A percentile compares a stretch with the other conserved stretches of the same genome.
These are phyloP conservation scores for Cheilosia scutellata DNA, from an alignment of 2,888 invertebrate species.

Conservation along the genomic window DNA sequence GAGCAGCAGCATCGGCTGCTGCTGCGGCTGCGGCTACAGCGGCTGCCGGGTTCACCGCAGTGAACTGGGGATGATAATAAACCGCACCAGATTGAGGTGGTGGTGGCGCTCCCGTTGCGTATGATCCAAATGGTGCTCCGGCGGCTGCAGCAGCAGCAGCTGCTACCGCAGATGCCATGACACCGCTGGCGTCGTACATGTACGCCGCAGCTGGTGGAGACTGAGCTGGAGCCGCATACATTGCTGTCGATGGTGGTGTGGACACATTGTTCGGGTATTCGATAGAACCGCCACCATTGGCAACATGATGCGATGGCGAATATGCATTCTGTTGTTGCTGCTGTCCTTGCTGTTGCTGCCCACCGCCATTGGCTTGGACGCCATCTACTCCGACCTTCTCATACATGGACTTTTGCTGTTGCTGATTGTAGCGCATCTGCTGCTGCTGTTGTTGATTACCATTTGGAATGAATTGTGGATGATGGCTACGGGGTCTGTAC, in stretches of 20 bases:
- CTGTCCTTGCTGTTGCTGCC: constrained; percentile 77
- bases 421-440: constrained; percentile 82
- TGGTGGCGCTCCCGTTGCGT: constrained; percentile 80
- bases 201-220: constrained; percentile 82
- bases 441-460: constrained; percentile 80
- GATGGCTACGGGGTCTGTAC: constrained; percentile 81
- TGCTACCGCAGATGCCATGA: constrained; percentile 80
- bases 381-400: constrained; percentile 74
- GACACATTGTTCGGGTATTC: constrained; percentile 81
- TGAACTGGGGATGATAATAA: constrained; percentile 67
- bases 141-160: constrained; percentile 83
- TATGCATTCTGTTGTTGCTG: constrained; percentile 79
- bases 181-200: constrained; percentile 83
- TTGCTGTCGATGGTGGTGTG: constrained; percentile 78
- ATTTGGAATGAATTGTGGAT: constrained; percentile 79
- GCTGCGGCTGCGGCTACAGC: constrained; percentile 78
- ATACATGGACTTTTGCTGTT: constrained; percentile 76
- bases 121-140: constrained; percentile 77
- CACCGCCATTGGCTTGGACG: constrained; percentile 76
- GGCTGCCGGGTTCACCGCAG: constrained; percentile 69
- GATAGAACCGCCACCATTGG: constrained; percentile 78
- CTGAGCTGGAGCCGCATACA: constrained; percentile 82
- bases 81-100: constrained; percentile 77
- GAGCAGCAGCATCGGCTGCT: constrained; percentile 77
- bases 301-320: constrained; percentile 79